phyloP scores from a whole-genome alignment of 92 coral and sea anemone genomes.

The Zoanthus gigantus region DNA sequence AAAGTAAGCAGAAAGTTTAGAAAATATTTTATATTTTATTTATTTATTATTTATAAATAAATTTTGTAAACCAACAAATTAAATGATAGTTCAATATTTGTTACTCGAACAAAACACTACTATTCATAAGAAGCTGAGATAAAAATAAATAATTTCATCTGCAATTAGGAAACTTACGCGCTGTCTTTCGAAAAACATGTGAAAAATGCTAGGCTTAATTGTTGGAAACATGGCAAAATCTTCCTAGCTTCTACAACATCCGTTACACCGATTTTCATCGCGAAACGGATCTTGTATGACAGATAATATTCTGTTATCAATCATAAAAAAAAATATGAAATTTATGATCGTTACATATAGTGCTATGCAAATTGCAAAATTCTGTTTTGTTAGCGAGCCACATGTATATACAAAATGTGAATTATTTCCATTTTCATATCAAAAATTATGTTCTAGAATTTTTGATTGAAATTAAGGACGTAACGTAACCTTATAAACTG shows the following conservation, averaged over 20 bases:
- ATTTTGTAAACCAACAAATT: not conserved
- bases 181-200: not conserved
- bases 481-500: not conserved
- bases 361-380: not conserved
- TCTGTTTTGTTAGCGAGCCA: not conserved
- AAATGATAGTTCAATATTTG: not conserved
- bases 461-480: too few species aligned
- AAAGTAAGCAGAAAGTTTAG: too few species aligned
- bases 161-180: constrained; percentile 3
- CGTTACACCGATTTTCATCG: not conserved
- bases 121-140: not conserved
- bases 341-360: not conserved
- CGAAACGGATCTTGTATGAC: constrained; percentile 7
- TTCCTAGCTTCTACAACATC: not conserved
- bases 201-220: not conserved
- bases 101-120: not conserved
- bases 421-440: not conserved
- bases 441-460: constrained; percentile 3
- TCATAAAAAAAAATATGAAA: not conserved
- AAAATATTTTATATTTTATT: not conserved
- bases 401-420: not conserved
- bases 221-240: not conserved
- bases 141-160: not conserved
- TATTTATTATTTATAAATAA: not conserved
- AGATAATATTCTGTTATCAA: not conserved